Conservation (phyloP, 2,797 vertebrate genomes). For the Nasua narica region DNA sequence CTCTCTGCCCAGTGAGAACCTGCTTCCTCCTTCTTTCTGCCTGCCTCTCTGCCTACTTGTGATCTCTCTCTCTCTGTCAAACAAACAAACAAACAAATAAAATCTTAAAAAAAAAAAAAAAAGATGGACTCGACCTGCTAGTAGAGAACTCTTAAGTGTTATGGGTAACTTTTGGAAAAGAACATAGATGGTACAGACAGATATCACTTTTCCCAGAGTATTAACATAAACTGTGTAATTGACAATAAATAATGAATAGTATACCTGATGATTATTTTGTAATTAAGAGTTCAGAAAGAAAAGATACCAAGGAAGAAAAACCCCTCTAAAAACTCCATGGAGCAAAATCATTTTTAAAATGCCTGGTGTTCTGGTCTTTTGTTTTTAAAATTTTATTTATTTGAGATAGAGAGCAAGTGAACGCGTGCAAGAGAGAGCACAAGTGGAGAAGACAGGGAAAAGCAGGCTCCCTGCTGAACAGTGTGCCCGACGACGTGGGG, state of each 20-base stretch:
- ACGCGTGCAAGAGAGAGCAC: too few relatives aligned
- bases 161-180: background rate
- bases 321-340: background rate
- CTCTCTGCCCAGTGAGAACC: too few relatives aligned
- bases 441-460: too few relatives aligned
- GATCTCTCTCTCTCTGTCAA: too few relatives aligned
- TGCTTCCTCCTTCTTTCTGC: too few relatives aligned
- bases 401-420: too few relatives aligned
- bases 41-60: too few relatives aligned
- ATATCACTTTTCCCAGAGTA: background rate
- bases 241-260: background rate
- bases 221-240: background rate
- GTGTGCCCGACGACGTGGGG: too few relatives aligned
- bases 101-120: constrained; percentile 38
- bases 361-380: too few relatives aligned
- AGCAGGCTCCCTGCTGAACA: too few relatives aligned
- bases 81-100: too few relatives aligned
- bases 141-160: background rate
- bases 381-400: too few relatives aligned
- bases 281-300: background rate
- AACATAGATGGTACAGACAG: background rate
- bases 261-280: background rate
- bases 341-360: constrained; percentile 2
- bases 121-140: background rate
- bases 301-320: background rate